Percentiles rank a stretch among this genome's conserved stretches.
phyloP scores from a whole-genome alignment of 1,140 invertebrate genomes.

The Drosophila suzukii region DNA sequence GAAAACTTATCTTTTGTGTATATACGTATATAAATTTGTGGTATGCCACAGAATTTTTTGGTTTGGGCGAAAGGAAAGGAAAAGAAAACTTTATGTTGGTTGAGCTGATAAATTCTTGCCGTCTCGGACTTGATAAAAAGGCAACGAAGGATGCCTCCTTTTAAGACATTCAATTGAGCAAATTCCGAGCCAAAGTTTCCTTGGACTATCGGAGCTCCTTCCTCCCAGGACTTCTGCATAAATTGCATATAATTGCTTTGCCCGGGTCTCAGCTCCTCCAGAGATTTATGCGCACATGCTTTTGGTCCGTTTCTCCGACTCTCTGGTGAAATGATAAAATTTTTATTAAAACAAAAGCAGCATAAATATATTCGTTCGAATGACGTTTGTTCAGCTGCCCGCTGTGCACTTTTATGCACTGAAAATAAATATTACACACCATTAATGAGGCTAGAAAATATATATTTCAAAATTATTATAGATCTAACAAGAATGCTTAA shows the following conservation, averaged over 20 bases:
- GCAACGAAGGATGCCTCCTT: conserved; percentile 38
- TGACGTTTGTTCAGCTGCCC: conserved; percentile 55
- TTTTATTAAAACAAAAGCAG: conserved; percentile 82
- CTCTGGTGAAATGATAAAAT: conserved; percentile 73
- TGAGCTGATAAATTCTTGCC: conserved; percentile 78
- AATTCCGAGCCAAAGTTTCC: conserved; percentile 63
- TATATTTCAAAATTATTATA: neutral
- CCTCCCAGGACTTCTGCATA: conserved; percentile 54
- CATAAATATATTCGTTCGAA: conserved; percentile 62
- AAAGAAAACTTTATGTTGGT: conserved; percentile 75
- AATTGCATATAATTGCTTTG: conserved; percentile 80
- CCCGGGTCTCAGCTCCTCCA: conserved; percentile 19
- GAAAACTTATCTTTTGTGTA: conserved; percentile 75
- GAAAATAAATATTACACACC: neutral
- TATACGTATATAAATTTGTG: conserved; percentile 44
- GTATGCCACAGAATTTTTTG: conserved; percentile 45
- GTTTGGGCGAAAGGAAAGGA: conserved; percentile 28
- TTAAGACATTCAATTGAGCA: conserved; percentile 77
- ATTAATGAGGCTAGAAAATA: neutral
- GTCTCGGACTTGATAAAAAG: conserved; percentile 77
- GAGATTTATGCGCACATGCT: conserved; percentile 74
- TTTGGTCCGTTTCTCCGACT: conserved; percentile 12
- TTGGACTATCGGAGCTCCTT: conserved; percentile 31
- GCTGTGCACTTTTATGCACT: conserved; percentile 49
- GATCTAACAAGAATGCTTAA: neutral